phyloP scores from a whole-genome alignment of 2,888 invertebrate genomes.

The Drosophila rellima region DNA sequence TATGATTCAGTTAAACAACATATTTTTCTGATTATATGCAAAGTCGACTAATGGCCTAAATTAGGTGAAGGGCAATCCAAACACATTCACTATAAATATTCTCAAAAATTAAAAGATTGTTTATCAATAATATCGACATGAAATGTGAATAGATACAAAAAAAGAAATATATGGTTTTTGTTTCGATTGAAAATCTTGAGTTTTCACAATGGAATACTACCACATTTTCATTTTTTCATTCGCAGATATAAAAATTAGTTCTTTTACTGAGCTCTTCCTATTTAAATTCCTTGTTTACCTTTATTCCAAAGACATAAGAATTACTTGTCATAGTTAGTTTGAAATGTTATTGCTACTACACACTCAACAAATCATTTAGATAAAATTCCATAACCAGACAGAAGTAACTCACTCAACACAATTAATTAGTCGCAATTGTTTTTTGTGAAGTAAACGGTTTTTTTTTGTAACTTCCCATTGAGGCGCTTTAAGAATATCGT shows the following conservation, averaged over 20 bases:
- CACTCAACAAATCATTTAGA: conserved; percentile 6
- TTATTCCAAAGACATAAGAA: background rate
- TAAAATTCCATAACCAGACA: conserved; percentile 26
- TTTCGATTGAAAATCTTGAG: background rate
- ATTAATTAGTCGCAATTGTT: conserved; percentile 23
- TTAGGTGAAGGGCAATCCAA: background rate
- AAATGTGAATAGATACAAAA: background rate
- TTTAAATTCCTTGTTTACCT: background rate
- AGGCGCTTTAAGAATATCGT: conserved; percentile 28
- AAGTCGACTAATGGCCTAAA: background rate
- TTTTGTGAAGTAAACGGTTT: conserved; percentile 21
- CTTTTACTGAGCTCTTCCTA: too few species aligned
- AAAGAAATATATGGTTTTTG: too few species aligned
- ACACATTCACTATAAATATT: background rate
- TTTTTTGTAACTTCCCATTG: conserved; percentile 32
- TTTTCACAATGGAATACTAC: background rate
- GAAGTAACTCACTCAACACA: conserved; percentile 19
- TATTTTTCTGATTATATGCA: too few species aligned
- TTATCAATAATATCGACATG: background rate
- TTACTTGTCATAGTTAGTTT: background rate
- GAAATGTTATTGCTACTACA: background rate
- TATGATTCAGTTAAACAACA: too few species aligned
- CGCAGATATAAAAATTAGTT: background rate
- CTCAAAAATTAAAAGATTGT: background rate
- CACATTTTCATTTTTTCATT: background rate